A percentile compares a stretch with the other conserved stretches of the same genome.
Evolutionary conservation across 1,140 invertebrate genomes (phyloP).

Genomic region (Triops longicaudatus): DNA sequence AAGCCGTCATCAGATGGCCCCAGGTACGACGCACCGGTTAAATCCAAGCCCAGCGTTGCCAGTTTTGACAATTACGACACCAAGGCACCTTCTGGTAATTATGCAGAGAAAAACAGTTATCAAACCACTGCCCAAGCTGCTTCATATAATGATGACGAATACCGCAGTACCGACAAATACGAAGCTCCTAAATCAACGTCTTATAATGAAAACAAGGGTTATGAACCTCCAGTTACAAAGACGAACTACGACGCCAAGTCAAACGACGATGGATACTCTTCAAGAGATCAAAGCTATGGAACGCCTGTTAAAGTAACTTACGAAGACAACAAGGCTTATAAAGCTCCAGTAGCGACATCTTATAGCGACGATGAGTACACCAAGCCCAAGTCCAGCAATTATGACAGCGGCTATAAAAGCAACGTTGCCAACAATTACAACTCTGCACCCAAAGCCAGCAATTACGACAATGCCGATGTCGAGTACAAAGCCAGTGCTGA

Average conservation of each 20-base stretch:
- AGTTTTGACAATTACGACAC: slow-evolving; percentile 16
- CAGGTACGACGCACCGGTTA: slow-evolving; percentile 20
- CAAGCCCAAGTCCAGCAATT: neutral
- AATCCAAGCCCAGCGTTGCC: neutral
- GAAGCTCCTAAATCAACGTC: neutral
- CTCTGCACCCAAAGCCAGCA: neutral
- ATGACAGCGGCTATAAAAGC: neutral
- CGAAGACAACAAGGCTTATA: neutral
- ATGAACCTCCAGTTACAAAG: neutral
- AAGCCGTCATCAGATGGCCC: neutral
- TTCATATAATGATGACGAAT: neutral
- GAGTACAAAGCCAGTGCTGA: neutral
- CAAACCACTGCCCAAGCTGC: neutral
- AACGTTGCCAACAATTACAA: neutral
- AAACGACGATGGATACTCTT: neutral
- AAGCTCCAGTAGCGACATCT: neutral
- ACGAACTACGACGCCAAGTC: neutral
- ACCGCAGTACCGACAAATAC: slow-evolving; percentile 17
- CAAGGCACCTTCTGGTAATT: neutral
- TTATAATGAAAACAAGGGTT: neutral
- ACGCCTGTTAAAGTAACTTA: neutral
- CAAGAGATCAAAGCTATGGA: neutral
- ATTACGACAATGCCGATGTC: neutral
- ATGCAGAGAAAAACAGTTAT: neutral
- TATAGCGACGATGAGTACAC: neutral